Evolutionary conservation across 2,113 vertebrate genomes (phyloP).

Genomic region (Vulpes vulpes): DNA sequence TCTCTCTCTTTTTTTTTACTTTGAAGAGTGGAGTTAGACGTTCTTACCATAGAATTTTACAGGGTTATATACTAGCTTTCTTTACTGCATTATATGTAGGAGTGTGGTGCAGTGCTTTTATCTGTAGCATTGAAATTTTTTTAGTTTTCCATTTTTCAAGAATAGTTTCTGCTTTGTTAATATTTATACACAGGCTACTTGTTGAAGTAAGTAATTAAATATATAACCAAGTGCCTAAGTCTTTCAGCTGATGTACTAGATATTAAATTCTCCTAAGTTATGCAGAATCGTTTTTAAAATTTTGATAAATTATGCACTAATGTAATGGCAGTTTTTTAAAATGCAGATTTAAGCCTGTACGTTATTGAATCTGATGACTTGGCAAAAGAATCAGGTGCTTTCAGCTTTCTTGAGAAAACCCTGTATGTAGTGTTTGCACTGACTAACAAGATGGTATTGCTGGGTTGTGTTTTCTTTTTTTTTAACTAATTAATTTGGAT

Average conservation of each 20-base stretch:
- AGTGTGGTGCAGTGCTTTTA: slow-evolving; percentile 88
- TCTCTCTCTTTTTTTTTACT: slow-evolving; percentile 72
- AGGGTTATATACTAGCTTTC: slow-evolving; percentile 89
- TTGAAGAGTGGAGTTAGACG: slow-evolving; percentile 86
- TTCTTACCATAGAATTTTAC: slow-evolving; percentile 88
- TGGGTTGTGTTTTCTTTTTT: slow-evolving; percentile 69
- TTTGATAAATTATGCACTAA: slow-evolving; percentile 88
- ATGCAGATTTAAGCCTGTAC: slow-evolving; percentile 87
- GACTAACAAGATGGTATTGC: slow-evolving; percentile 90
- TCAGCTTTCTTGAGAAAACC: slow-evolving; percentile 89
- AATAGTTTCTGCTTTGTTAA: slow-evolving; percentile 85
- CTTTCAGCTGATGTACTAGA: slow-evolving; percentile 88
- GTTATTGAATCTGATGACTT: slow-evolving; percentile 88
- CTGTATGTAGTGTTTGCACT: slow-evolving; percentile 91
- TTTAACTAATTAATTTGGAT: slow-evolving; percentile 87
- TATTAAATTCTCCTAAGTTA: slow-evolving; percentile 87
- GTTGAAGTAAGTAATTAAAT: slow-evolving; percentile 86
- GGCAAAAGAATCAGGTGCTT: slow-evolving; percentile 91
- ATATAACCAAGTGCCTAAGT: slow-evolving; percentile 91
- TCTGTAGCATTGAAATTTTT: slow-evolving; percentile 84
- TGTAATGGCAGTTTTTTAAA: slow-evolving; percentile 81
- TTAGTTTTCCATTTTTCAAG: slow-evolving; percentile 71
- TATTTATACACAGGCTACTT: slow-evolving; percentile 87
- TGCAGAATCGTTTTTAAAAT: slow-evolving; percentile 81
- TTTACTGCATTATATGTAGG: slow-evolving; percentile 86